Evolutionary conservation across 2,888 invertebrate species (phyloP), one percentile per base, ranked within the genome.

Genomic region (Esperia sulphurella): DNA sequence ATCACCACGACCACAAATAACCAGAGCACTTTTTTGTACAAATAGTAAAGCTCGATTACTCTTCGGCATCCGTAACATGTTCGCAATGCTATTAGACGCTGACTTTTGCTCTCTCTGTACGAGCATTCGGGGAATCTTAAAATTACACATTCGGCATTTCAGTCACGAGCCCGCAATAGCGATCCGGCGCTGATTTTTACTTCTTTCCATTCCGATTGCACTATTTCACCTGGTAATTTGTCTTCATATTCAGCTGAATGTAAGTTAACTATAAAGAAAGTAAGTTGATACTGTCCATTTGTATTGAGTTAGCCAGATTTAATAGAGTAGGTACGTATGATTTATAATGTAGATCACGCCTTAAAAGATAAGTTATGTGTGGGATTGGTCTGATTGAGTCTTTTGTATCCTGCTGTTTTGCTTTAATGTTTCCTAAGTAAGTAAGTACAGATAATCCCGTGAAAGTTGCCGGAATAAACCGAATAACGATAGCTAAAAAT

Each of bases 121-220:
- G 67, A 57, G 74, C 80, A 83, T 86, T 85, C 75, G 71, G 71
- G 68, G 89, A 83, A 89, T 87, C 83, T 85, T 72, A 79, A 84
- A 86, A 87, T 86, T 86, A 86, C 87, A 84, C 85, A 84, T 88
- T 82, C 67, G 73, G 77, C 71, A 89, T 87, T 88, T 78, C 75
- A 84, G 86, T 83, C 89, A 87, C 88, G 88, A 66, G 70, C 59
- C 68, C 63, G 71, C 72, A 68, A 68, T 75, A 72, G 69, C 84
- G 75, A 77, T 79, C 68, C 73, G 57, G 67, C 73, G 80, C 81
- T 87, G 87, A 88, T 89, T 89, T 89, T 86, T 88, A 83, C 85
- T 86, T 88, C 86, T 87, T 86, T 85, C 75, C 74, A 83, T 85
- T 83, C 83, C 85, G 63, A 84, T 82, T 83, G 83, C 83, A 79